These are phyloP conservation scores for Carassius gibelio DNA, from an alignment of 2,113 vertebrate genomes.

Conservation along the genomic window DNA sequence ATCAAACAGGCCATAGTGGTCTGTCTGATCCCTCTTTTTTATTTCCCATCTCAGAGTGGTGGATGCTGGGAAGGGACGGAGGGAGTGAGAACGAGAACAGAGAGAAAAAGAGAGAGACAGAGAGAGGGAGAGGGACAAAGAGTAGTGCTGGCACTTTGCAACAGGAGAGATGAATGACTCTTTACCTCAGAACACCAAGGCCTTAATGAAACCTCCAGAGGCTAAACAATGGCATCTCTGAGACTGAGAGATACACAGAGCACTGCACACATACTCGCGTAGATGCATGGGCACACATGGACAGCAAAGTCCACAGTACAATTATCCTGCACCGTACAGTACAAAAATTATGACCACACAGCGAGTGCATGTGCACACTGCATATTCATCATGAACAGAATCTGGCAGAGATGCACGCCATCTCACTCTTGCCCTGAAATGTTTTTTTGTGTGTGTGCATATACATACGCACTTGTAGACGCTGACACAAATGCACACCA, in stretches of 20 bases:
- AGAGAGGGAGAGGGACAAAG: conserved; percentile 57
- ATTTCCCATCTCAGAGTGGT: conserved; percentile 58
- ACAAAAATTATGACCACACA: conserved; percentile 41
- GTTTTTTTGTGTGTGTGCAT: not conserved
- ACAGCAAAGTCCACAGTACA: conserved; percentile 42
- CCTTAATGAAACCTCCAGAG: conserved; percentile 83
- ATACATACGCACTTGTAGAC: conserved; percentile 28
- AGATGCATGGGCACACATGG: conserved; percentile 28
- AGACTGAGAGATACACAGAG: conserved; percentile 49
- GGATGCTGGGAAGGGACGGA: conserved; percentile 49
- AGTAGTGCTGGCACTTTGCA: conserved; percentile 74
- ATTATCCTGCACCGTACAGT: not conserved
- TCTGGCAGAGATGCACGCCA: conserved; percentile 36
- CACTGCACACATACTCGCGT: conserved; percentile 45
- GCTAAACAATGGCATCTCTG: conserved; percentile 77
- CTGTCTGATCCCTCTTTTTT: conserved; percentile 62
- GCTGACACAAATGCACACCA: conserved; percentile 17
- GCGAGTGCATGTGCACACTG: conserved; percentile 19
- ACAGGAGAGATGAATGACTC: conserved; percentile 81
- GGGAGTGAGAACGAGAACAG: conserved; percentile 29
- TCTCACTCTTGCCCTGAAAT: not conserved
- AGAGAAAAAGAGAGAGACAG: conserved; percentile 51
- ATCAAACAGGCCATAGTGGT: conserved; percentile 71
- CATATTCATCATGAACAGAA: conserved; percentile 50
- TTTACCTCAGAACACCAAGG: conserved; percentile 79